phyloP scores from a whole-genome alignment of 2,113 vertebrate species.

The pig (Sus scrofa) region DNA sequence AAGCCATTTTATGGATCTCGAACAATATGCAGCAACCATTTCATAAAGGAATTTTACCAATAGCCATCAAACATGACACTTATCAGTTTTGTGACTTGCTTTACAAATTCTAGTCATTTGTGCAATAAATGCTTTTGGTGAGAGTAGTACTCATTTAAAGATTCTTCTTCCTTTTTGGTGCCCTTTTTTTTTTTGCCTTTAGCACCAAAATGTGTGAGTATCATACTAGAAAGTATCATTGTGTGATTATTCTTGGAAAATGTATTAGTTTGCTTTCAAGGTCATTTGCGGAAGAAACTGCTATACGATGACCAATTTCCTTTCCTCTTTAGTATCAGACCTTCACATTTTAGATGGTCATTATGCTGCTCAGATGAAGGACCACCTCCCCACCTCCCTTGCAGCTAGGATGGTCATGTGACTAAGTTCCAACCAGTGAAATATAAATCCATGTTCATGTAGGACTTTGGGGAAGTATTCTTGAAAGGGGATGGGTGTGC shows the following conservation, averaged over 20 bases:
- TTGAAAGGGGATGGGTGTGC: neutral
- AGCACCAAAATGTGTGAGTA: neutral
- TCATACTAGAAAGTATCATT: neutral
- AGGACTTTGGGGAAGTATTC: neutral
- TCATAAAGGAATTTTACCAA: neutral
- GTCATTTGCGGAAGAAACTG: neutral
- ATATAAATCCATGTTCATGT: neutral
- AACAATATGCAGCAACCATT: neutral
- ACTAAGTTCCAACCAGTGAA: neutral
- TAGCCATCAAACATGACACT: neutral
- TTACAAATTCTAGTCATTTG: constrained; percentile 29
- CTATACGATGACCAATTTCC: neutral
- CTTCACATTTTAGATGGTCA: neutral
- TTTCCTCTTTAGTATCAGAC: neutral
- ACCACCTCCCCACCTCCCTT: neutral
- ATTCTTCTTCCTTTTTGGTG: neutral
- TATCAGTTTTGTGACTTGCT: neutral
- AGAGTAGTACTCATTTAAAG: neutral
- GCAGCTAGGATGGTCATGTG: neutral
- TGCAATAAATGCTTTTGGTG: neutral
- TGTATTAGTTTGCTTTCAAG: neutral
- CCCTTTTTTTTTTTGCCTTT: neutral
- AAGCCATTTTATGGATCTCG: neutral
- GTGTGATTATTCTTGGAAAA: neutral
- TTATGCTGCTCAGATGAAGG: neutral